Evolutionary conservation across 2,113 vertebrate species (phyloP).

Genomic region (Oreochromis tanganicae): DNA sequence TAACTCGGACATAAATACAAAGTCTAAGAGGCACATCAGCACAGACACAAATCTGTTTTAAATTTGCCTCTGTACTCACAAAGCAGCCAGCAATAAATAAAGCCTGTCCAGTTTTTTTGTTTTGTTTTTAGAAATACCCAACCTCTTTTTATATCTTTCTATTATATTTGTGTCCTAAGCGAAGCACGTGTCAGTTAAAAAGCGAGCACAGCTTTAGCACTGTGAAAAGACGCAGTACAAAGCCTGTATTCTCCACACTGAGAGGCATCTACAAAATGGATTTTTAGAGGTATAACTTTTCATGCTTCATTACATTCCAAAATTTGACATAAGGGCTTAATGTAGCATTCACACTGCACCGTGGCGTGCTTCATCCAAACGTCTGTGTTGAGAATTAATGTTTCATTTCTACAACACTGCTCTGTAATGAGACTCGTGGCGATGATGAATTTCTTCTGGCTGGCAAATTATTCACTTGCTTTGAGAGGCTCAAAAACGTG

Average conservation of each 20-base stretch:
- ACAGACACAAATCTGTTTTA: neutral
- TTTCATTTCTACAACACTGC: slow-evolving; percentile 1
- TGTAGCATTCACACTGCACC: slow-evolving; percentile 49
- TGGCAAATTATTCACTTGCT: neutral
- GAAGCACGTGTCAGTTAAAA: slow-evolving; percentile 10
- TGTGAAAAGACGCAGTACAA: neutral
- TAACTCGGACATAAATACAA: neutral
- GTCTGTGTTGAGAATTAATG: slow-evolving; percentile 14
- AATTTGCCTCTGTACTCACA: slow-evolving; percentile 9
- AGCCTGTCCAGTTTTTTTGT: neutral
- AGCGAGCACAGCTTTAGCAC: neutral
- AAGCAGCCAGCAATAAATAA: slow-evolving; percentile 62
- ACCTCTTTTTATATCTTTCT: slow-evolving; percentile 46
- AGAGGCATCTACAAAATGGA: neutral
- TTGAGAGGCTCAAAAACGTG: neutral
- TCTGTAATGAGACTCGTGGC: slow-evolving; percentile 6
- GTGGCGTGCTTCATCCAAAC: slow-evolving; percentile 30
- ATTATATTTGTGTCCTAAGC: slow-evolving; percentile 32
- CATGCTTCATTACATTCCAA: slow-evolving; percentile 68
- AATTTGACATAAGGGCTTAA: slow-evolving; percentile 66
- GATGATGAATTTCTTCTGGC: slow-evolving; percentile 3
- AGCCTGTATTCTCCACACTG: neutral
- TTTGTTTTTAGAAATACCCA: slow-evolving; percentile 14
- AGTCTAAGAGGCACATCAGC: neutral
- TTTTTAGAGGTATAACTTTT: slow-evolving; percentile 16